Evolutionary conservation across 2,888 invertebrate genomes (phyloP).

Genomic region (Tetranychus truncatus): DNA sequence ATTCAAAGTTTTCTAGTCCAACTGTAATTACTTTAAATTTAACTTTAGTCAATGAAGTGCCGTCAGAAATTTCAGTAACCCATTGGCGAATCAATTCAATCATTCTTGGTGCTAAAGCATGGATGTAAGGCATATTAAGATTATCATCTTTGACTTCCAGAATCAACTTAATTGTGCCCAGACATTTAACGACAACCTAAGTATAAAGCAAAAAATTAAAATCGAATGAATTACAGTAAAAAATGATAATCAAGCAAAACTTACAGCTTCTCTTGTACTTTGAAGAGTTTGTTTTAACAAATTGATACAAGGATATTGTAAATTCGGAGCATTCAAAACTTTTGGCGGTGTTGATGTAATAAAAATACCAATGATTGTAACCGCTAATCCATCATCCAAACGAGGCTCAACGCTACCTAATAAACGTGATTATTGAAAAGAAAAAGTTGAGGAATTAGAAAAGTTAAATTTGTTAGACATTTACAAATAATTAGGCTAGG

Average conservation of each 20-base stretch:
- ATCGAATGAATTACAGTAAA: background rate
- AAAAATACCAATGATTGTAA: constrained; percentile 72
- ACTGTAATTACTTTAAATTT: constrained; percentile 53
- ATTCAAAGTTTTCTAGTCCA: constrained; percentile 53
- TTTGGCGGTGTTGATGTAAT: constrained; percentile 60
- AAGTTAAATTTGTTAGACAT: background rate
- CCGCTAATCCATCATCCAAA: constrained; percentile 58
- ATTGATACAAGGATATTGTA: constrained; percentile 78
- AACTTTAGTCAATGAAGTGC: constrained; percentile 40
- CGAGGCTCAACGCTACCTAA: constrained; percentile 21
- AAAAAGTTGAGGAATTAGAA: background rate
- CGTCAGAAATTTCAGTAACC: constrained; percentile 44
- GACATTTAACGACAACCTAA: constrained; percentile 54
- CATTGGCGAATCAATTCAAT: constrained; percentile 44
- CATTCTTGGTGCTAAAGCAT: constrained; percentile 56
- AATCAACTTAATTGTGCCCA: constrained; percentile 56
- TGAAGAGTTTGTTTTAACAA: constrained; percentile 60
- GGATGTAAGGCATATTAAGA: constrained; percentile 59
- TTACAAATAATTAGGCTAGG: too few species aligned
- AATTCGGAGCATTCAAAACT: constrained; percentile 54
- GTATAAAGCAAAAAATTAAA: constrained; percentile 33
- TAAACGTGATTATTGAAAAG: background rate
- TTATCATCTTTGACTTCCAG: constrained; percentile 51
- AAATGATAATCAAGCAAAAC: background rate
- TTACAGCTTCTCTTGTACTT: constrained; percentile 25